Evolutionary conservation across 2,888 invertebrate genomes (phyloP).

Genomic region (Tachina fera): DNA sequence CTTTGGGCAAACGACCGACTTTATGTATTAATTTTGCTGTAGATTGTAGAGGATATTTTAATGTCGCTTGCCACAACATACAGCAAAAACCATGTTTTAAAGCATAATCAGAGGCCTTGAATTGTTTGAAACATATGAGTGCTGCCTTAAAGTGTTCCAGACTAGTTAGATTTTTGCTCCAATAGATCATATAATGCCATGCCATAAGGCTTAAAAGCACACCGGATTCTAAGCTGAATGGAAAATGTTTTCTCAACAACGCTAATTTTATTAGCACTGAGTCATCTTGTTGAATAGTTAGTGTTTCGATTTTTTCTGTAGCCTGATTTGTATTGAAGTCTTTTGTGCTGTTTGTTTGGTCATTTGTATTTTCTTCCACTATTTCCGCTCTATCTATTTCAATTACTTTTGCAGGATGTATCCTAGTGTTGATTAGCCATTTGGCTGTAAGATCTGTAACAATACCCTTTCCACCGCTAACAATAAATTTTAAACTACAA

Average conservation of each 20-base stretch:
- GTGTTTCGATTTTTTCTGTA: conserved; percentile 57
- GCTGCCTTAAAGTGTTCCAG: conserved; percentile 88
- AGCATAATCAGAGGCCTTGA: conserved; percentile 78
- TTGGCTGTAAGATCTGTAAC: conserved; percentile 94
- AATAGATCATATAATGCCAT: conserved; percentile 95
- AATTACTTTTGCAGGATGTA: conserved; percentile 86
- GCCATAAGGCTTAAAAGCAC: conserved; percentile 92
- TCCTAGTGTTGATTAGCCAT: conserved; percentile 91
- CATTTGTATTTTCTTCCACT: conserved; percentile 39
- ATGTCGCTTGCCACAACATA: conserved; percentile 94
- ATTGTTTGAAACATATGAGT: conserved; percentile 86
- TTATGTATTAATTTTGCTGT: conserved; percentile 90
- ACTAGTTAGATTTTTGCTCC: conserved; percentile 90
- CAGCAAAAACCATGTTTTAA: conserved; percentile 91
- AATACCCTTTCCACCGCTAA: conserved; percentile 89
- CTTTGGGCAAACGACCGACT: conserved; percentile 93
- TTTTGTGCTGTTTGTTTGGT: neutral
- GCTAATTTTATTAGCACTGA: conserved; percentile 86
- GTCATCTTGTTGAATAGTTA: conserved; percentile 60
- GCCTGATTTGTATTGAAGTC: conserved; percentile 32
- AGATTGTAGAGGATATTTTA: conserved; percentile 91
- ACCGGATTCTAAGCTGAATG: conserved; percentile 91
- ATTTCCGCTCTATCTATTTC: conserved; percentile 79
- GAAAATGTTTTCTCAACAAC: conserved; percentile 90
- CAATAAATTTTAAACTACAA: conserved; percentile 87